Conservation (phyloP, 1,140 invertebrate genomes). For the Acromyrmex heyeri region DNA sequence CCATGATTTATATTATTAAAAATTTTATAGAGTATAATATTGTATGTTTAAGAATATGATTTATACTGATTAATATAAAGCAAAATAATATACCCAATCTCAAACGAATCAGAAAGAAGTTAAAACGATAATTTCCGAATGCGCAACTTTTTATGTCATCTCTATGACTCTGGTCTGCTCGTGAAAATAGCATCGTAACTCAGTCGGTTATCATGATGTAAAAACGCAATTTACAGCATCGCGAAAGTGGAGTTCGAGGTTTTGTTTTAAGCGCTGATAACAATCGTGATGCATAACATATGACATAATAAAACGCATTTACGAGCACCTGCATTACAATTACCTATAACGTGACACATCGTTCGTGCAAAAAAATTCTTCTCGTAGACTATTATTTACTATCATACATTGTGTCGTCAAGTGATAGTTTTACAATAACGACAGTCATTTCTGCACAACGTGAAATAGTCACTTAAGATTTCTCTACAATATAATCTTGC, state of each 20-base stretch:
- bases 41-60: not conserved
- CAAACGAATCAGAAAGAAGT: not conserved
- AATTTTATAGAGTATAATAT: not conserved
- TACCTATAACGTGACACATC: not conserved
- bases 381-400: not conserved
- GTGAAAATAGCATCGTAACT: conserved; percentile 24
- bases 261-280: conserved; percentile 51
- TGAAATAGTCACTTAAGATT: not conserved
- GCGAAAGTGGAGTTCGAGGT: conserved; percentile 33
- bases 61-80: not conserved
- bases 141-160: conserved; percentile 7
- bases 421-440: not conserved
- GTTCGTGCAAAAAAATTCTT: conserved; percentile 4
- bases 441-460: not conserved
- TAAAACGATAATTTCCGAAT: conserved; percentile 46
- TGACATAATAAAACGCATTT: conserved; percentile 49
- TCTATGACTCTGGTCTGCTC: not conserved
- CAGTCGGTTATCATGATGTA: conserved; percentile 44
- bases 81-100: not conserved
- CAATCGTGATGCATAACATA: conserved; percentile 43
- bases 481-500: not conserved
- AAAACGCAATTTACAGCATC: conserved; percentile 54
- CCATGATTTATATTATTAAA: not conserved
- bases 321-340: conserved; percentile 7
- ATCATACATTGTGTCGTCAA: not conserved